Evolutionary conservation across 2,797 vertebrate species (phyloP).

Genomic region (Tenualosa thibaudeaui): DNA sequence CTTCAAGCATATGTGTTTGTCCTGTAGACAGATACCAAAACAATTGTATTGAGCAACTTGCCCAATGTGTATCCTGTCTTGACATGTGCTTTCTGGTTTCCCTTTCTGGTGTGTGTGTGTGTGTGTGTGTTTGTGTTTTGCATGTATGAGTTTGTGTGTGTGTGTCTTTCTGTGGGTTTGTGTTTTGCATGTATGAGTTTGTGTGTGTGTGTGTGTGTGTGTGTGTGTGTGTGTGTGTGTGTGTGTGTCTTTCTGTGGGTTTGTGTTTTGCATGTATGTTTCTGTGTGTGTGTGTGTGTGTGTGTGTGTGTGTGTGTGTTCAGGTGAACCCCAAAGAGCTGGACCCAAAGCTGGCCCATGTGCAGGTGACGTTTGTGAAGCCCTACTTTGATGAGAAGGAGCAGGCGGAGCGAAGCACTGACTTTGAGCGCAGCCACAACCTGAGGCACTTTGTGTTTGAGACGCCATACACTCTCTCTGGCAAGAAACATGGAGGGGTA

Average conservation of each 20-base stretch:
- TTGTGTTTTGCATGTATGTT: neutral
- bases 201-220: neutral
- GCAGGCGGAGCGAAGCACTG: conserved; percentile 85
- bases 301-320: neutral
- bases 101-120: neutral
- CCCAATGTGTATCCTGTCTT: no score
- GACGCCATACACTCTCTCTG: conserved; percentile 92
- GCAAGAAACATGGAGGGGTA: conserved; percentile 92
- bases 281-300: neutral
- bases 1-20: no score
- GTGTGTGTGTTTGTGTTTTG: neutral
- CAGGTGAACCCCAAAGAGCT: conserved; percentile 91
- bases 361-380: conserved; percentile 96
- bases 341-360: conserved; percentile 88
- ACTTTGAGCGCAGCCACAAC: conserved; percentile 95
- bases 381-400: conserved; percentile 95
- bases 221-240: neutral
- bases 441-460: conserved; percentile 94
- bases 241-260: neutral
- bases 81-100: no score
- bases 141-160: neutral
- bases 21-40: no score
- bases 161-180: neutral
- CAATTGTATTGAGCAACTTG: no score
- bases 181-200: neutral